Base-by-base conservation (phyloP, 2,888 invertebrate genomes). In the Hypomecis punctinalis region DNA sequence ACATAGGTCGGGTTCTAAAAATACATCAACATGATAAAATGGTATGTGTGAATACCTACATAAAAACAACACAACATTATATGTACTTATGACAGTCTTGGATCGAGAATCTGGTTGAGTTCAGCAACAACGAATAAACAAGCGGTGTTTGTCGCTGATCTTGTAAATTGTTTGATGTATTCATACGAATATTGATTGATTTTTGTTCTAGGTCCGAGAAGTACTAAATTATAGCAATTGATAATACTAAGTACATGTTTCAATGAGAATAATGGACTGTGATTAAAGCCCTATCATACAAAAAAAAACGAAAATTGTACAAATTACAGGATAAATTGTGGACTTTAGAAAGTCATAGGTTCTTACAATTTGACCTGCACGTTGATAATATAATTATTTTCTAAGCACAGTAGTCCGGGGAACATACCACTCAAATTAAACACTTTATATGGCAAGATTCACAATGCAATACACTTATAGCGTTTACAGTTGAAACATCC, bases 21-120 rank as follows among this genome's bases (percentile, higher is more conserved):
- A 91, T 91, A 92, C 86, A 84, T 82, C 82, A 83, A 85, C 84
- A 85, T 86, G 90, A 91, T 92, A 91, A 91, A 91, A 90, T 79
- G 74, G 85, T 86, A 84, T 86, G 86, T 89, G 86, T 89, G 85
- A 89, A 87, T 83, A 85, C 86, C 83, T 56, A 86, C 85, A 76
- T 82, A 61, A 66, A 84, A 87, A 86, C 84, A 84, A 90, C 85
- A 88, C 85, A 87, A 23, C 35, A 54, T 11, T 43, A 11, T 54
- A 79, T 83, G 23, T 40, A n/a, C n/a, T n/a, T n/a, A 87, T 86
- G 84, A 88, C 86, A 86, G 85, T 80, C 83, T 83, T 83, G 82
- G 83, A 84, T 80, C 79, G 81, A 76, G 80, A 83, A 87, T 88
- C 84, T 82, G 85, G 57, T 53, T 61, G 64, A 85, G 88, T 88